Conservation (phyloP, 2,797 vertebrate species). For the Lacerta agilis region DNA sequence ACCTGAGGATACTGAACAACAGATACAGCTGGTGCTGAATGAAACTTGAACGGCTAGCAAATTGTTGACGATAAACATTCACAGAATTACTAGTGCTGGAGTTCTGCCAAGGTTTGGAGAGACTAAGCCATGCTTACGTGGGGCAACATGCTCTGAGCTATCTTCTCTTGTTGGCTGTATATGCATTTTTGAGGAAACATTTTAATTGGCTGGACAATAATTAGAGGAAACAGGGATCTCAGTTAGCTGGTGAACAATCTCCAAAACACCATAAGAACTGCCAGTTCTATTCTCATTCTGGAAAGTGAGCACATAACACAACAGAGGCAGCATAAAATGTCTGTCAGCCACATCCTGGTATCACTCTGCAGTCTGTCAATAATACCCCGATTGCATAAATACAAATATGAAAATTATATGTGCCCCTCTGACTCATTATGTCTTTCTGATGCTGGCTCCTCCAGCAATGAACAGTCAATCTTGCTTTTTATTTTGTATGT, state of each 20-base stretch:
- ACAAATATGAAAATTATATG: not conserved
- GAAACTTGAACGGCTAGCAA: slow-evolving; percentile 20
- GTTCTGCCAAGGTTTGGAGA: slow-evolving; percentile 3
- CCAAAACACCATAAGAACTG: slow-evolving; percentile 22
- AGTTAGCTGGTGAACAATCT: slow-evolving; percentile 16
- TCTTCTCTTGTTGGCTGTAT: not conserved
- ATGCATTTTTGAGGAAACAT: slow-evolving; percentile 18
- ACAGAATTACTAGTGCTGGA: slow-evolving; percentile 13
- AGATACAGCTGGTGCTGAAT: slow-evolving; percentile 24
- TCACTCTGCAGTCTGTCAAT: not conserved
- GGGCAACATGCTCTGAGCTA: slow-evolving; percentile 14
- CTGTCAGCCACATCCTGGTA: not conserved
- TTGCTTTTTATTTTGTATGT: not conserved
- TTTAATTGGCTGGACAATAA: slow-evolving; percentile 19
- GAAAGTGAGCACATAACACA: not conserved
- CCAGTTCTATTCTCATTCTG: slow-evolving; percentile 13
- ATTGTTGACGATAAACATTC: not conserved
- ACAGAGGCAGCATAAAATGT: not conserved
- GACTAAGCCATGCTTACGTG: slow-evolving; percentile 20
- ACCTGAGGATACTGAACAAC: slow-evolving; percentile 10
- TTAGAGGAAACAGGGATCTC: slow-evolving; percentile 7
- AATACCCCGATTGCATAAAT: not conserved
- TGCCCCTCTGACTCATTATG: not conserved
- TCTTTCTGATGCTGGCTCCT: not conserved
- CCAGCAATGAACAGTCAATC: not conserved